A percentile compares a stretch with the other conserved stretches of the same genome.
Evolutionary conservation across 2,113 vertebrate species (phyloP).

Genomic region (Platanista minor): DNA sequence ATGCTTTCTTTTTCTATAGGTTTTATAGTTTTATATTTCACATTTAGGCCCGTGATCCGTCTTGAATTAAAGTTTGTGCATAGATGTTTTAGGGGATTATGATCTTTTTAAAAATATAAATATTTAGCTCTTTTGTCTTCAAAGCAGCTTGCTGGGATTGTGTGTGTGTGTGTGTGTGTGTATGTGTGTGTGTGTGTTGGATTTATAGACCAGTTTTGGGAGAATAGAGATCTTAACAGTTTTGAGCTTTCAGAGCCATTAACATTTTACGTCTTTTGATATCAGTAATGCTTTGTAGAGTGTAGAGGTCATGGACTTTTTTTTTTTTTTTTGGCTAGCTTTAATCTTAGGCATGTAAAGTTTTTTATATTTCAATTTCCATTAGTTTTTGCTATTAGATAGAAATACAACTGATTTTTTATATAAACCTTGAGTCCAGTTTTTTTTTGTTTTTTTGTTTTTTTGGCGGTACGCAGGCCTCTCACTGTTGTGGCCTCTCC

Average conservation of each 20-base stretch:
- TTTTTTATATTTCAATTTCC: background rate
- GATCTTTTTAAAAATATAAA: background rate
- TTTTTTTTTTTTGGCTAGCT: background rate
- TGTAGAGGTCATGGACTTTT: background rate
- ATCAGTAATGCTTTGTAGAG: background rate
- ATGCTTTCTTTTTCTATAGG: background rate
- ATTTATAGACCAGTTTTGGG: background rate
- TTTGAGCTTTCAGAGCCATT: background rate
- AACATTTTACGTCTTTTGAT: background rate
- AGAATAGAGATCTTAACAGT: background rate
- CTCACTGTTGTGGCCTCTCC: too few species aligned
- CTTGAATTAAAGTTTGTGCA: background rate
- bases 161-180: background rate
- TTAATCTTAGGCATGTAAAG: background rate
- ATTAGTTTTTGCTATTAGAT: background rate
- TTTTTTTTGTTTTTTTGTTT: too few species aligned
- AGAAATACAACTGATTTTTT: background rate
- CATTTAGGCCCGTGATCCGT: background rate
- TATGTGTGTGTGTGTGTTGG: background rate
- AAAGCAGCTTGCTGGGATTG: background rate
- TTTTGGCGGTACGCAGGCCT: too few species aligned
- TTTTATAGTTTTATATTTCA: background rate
- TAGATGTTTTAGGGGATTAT: background rate
- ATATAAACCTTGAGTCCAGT: background rate
- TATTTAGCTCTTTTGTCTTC: background rate